Evolutionary conservation across 2,797 vertebrate species (phyloP).

Genomic region (Ctenosaura bakeri): DNA sequence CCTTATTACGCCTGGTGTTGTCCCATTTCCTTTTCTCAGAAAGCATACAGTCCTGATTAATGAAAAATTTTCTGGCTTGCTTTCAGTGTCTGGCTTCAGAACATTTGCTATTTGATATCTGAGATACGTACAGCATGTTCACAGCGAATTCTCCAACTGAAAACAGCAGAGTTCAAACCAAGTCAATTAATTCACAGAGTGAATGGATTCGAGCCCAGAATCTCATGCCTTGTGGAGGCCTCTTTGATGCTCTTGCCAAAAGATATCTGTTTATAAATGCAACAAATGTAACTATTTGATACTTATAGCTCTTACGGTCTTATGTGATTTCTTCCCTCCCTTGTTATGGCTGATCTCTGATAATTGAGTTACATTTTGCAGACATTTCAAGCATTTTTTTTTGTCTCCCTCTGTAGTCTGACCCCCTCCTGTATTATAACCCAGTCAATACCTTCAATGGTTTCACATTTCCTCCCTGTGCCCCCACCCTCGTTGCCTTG

Average conservation of each 20-base stretch:
- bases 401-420: constrained; percentile 53
- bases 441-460: constrained; percentile 73
- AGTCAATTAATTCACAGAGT: constrained; percentile 89
- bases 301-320: constrained; percentile 80
- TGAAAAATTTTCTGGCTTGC: constrained; percentile 82
- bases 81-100: constrained; percentile 86
- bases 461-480: constrained; percentile 67
- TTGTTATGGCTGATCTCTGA: constrained; percentile 79
- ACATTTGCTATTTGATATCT: constrained; percentile 88
- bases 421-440: constrained; percentile 44
- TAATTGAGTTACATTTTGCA: constrained; percentile 78
- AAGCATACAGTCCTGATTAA: constrained; percentile 84
- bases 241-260: constrained; percentile 85
- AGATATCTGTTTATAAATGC: constrained; percentile 87
- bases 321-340: constrained; percentile 71
- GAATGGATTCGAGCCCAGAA: constrained; percentile 88
- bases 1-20: constrained; percentile 74
- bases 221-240: constrained; percentile 83
- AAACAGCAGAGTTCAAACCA: constrained; percentile 89
- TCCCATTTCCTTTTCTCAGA: constrained; percentile 83
- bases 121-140: constrained; percentile 90
- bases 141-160: constrained; percentile 90
- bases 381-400: constrained; percentile 71
- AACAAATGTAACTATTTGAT: constrained; percentile 82
- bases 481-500: constrained; percentile 60